Conservation (phyloP, 2,113 vertebrate genomes). For the Clarias macrocephalus region DNA sequence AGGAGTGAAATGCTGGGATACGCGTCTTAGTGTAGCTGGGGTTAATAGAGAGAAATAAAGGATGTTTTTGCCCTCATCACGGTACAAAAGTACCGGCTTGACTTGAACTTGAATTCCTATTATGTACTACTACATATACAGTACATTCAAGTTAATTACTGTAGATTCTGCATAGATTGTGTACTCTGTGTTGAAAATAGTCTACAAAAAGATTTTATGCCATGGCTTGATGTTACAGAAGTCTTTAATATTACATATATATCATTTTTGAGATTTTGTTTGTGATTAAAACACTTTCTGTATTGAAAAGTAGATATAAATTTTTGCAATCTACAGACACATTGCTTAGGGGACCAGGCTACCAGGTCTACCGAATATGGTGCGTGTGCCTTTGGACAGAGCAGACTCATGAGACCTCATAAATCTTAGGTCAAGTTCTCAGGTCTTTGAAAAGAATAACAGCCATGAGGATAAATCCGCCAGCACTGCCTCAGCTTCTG, state of each 20-base stretch:
- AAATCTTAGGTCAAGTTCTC: conserved; percentile 40
- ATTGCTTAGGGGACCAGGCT: conserved; percentile 12
- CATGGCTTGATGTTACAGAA: background rate
- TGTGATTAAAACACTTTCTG: background rate
- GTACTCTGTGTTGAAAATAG: background rate
- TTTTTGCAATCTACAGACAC: conserved; percentile 23
- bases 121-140: background rate
- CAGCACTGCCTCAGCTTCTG: conserved; percentile 9
- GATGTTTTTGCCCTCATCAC: no score
- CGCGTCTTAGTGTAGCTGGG: no score
- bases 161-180: background rate
- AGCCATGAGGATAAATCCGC: conserved; percentile 29
- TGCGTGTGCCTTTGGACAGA: conserved; percentile 31
- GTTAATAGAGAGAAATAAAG: no score
- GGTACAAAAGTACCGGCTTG: no score
- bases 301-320: background rate
- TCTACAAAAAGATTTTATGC: background rate
- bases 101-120: no score
- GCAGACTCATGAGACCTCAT: background rate
- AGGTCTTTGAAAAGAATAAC: conserved; percentile 41
- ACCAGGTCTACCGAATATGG: background rate
- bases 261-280: background rate
- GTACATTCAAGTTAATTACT: background rate
- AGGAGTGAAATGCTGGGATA: no score
- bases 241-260: background rate